Evolutionary conservation across 2,888 invertebrate species (phyloP).

Genomic region (Macaria notata): DNA sequence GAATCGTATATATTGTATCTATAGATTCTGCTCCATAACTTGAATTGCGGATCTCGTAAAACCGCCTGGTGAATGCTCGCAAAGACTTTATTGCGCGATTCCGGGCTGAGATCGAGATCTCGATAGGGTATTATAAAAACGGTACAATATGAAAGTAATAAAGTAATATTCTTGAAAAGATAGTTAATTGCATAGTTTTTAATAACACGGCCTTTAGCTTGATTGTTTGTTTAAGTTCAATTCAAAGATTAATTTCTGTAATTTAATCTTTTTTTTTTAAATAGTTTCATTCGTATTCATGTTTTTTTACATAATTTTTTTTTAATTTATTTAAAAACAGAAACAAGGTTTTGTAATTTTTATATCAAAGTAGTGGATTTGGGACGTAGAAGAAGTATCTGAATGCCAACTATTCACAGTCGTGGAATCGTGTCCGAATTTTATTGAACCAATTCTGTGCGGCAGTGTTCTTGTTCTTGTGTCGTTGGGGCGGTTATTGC

Average conservation of each 20-base stretch:
- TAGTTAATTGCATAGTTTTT: too few relatives aligned
- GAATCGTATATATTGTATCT: conserved; percentile 36
- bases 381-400: conserved; percentile 28
- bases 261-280: too few relatives aligned
- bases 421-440: conserved; percentile 43
- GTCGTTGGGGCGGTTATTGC: conserved; percentile 29
- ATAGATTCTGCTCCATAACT: conserved; percentile 45
- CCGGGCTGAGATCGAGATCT: conserved; percentile 35
- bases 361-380: conserved; percentile 10
- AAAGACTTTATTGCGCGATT: conserved; percentile 45
- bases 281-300: too few relatives aligned
- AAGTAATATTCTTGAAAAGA: conserved; percentile 1
- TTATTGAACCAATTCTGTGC: conserved; percentile 44
- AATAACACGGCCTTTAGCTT: too few relatives aligned
- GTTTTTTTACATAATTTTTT: too few relatives aligned
- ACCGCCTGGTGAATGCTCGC: conserved; percentile 43
- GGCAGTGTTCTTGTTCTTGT: conserved; percentile 8
- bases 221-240: too few relatives aligned
- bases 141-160: conserved; percentile 24
- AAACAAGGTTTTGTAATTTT: not conserved
- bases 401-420: conserved; percentile 33
- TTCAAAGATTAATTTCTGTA: too few relatives aligned
- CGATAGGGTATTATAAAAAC: conserved; percentile 37
- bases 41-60: conserved; percentile 55
- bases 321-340: too few relatives aligned